These are phyloP conservation scores for Acanthaster planci DNA, from an alignment of 35 echinoderm and acorn worm species.

Conservation along the genomic window DNA sequence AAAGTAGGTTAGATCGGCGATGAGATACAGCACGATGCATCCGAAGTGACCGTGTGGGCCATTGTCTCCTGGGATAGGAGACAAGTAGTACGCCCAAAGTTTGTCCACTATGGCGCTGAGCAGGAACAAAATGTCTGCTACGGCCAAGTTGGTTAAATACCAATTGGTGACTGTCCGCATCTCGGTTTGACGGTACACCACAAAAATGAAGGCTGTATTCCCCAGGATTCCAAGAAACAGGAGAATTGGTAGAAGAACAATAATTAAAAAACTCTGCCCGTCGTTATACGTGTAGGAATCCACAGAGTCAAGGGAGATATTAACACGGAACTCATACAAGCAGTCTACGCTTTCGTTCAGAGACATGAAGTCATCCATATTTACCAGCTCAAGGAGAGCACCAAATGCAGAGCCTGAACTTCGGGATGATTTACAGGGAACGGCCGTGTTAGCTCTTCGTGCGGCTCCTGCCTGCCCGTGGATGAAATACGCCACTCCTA, in stretches of 20 bases:
- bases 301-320: background rate
- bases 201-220: conserved; percentile 83
- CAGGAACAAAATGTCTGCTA: conserved; percentile 82
- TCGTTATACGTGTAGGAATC: conserved; percentile 42
- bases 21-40: conserved; percentile 67
- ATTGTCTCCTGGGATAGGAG: conserved; percentile 61
- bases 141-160: conserved; percentile 80
- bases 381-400: too few species aligned
- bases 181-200: conserved; percentile 60
- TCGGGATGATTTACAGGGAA: too few species aligned
- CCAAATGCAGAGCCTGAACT: too few species aligned
- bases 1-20: conserved; percentile 82
- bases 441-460: too few species aligned
- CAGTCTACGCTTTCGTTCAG: too few species aligned
- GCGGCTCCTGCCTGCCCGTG: too few species aligned
- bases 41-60: conserved; percentile 54
- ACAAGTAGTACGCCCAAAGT: conserved; percentile 52
- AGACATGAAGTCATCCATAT: too few species aligned
- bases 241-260: conserved; percentile 57
- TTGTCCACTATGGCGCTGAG: conserved; percentile 81
- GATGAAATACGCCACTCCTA: too few species aligned
- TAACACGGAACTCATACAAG: background rate
- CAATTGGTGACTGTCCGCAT: conserved; percentile 94
- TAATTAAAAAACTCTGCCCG: conserved; percentile 42
- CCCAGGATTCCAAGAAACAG: conserved; percentile 58